Conservation (phyloP, 1,140 invertebrate species). For the Neodiprion pinetum region DNA sequence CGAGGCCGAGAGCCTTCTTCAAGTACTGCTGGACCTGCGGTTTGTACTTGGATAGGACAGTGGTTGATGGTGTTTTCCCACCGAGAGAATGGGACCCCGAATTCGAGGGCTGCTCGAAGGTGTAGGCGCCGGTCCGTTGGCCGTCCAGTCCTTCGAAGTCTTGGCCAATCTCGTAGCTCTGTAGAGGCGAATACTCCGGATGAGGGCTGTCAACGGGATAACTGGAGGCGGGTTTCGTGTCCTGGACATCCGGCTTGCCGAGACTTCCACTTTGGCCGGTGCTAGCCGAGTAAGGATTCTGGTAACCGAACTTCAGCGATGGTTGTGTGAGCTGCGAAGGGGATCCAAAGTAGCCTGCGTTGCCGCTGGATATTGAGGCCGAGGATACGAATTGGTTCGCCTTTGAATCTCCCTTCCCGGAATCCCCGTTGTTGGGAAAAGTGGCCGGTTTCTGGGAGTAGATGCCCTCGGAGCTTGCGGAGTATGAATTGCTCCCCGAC, state of each 20-base stretch:
- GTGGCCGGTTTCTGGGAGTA: constrained; percentile 52
- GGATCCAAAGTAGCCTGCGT: neutral
- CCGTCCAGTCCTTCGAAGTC: neutral
- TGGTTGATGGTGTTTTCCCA: neutral
- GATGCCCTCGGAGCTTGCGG: constrained; percentile 24
- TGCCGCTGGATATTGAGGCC: neutral
- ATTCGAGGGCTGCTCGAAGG: constrained; percentile 3
- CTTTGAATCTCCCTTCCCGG: constrained; percentile 22
- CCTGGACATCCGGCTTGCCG: neutral
- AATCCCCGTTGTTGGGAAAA: constrained; percentile 43
- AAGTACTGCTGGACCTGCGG: constrained; percentile 39
- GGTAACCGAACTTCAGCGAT: constrained; percentile 5
- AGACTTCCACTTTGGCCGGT: constrained; percentile 20
- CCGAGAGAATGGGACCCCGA: no score
- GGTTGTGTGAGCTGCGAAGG: neutral
- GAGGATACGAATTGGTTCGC: constrained; percentile 36
- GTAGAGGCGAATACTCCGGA: constrained; percentile 40
- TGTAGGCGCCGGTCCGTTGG: constrained; percentile 9
- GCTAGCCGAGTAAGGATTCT: constrained; percentile 25
- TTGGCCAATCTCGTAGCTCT: constrained; percentile 31
- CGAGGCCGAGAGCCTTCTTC: constrained; percentile 35
- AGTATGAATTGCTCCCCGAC: constrained; percentile 7
- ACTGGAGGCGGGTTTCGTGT: constrained; percentile 28
- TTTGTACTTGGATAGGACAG: constrained; percentile 34
- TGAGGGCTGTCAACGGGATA: constrained; percentile 49